These are phyloP conservation scores for Nannospalax galili DNA, from an alignment of 2,113 vertebrate species.

Conservation along the genomic window DNA sequence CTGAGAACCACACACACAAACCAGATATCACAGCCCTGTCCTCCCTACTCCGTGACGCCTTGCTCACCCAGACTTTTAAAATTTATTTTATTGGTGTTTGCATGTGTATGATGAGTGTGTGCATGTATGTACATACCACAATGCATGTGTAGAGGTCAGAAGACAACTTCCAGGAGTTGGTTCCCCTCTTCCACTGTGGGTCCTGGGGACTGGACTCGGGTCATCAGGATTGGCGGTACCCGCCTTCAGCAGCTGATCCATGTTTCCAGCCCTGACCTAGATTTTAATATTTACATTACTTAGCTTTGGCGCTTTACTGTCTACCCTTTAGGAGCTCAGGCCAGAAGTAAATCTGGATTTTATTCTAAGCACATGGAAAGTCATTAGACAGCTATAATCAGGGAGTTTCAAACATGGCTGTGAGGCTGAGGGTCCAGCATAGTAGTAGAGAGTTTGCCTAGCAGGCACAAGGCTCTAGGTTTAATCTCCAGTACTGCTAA, in stretches of 20 bases:
- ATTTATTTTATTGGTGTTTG: too few relatives aligned
- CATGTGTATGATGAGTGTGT: neutral
- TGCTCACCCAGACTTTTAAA: neutral
- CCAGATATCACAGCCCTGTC: rapidly evolving
- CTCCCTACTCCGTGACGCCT: rapidly evolving
- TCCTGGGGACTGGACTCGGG: neutral
- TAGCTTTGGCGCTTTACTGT: neutral
- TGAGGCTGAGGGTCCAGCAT: neutral
- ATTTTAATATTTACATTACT: neutral
- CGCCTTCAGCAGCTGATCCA: too few relatives aligned
- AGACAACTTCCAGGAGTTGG: neutral
- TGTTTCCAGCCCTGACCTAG: neutral
- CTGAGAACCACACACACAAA: neutral
- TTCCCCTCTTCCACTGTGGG: neutral
- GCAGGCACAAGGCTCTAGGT: neutral
- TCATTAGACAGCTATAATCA: neutral
- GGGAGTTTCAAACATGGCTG: neutral
- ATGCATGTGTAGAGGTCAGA: rapidly evolving
- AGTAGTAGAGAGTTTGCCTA: neutral
- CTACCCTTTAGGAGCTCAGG: neutral
- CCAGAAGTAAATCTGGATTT: neutral
- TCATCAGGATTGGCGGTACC: neutral
- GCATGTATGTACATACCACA: neutral
- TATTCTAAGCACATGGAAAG: neutral
- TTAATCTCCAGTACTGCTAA: neutral